phyloP scores from a whole-genome alignment of 2,888 invertebrate species.

The Orthonychiurus folsomi region DNA sequence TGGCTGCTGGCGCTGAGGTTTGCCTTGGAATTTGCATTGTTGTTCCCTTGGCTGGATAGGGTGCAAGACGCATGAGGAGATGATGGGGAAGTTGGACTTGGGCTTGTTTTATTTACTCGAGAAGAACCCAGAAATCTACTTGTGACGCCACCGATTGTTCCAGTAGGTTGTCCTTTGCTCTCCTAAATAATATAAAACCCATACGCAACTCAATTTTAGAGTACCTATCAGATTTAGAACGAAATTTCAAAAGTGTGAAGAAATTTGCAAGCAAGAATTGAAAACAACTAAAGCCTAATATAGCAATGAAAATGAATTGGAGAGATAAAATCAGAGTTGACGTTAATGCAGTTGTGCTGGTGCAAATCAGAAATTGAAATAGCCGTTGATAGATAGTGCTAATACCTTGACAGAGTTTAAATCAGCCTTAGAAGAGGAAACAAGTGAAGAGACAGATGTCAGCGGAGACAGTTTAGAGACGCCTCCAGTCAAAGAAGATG shows the following conservation, averaged over 20 bases:
- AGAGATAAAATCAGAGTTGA: too few relatives aligned
- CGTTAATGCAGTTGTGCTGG: neutral
- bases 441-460: constrained; percentile 12
- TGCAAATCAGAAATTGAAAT: too few relatives aligned
- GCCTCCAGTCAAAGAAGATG: constrained; percentile 4
- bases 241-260: neutral
- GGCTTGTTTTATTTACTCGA: neutral
- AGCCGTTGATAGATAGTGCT: too few relatives aligned
- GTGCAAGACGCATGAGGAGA: neutral
- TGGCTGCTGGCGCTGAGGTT: neutral
- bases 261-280: neutral
- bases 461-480: constrained; percentile 8
- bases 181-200: neutral
- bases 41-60: too few relatives aligned
- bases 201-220: too few relatives aligned
- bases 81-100: neutral
- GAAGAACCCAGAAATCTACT: neutral
- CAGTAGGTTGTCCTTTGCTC: neutral
- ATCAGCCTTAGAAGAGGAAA: constrained; percentile 6
- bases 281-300: neutral
- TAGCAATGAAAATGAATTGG: neutral
- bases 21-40: neutral
- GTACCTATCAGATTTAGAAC: neutral
- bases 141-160: neutral
- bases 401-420: constrained; percentile 8